phyloP scores from a whole-genome alignment of 2,113 vertebrate species.

The Isurus oxyrinchus region DNA sequence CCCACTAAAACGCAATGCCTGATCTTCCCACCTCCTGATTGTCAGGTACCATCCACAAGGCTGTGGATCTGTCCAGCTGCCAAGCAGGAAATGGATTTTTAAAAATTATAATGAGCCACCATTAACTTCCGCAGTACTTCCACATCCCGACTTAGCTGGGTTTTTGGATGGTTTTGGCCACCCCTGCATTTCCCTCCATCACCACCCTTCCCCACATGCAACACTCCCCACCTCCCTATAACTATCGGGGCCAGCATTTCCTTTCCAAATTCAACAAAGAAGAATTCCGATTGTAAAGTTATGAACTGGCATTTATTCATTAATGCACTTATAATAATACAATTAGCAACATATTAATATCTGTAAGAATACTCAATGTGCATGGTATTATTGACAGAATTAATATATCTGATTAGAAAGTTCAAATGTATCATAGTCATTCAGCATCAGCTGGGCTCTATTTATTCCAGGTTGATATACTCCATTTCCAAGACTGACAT shows the following conservation, averaged over 20 bases:
- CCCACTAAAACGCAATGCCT: no score
- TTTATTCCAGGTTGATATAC: not conserved
- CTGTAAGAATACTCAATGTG: not conserved
- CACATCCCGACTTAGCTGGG: not conserved
- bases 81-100: not conserved
- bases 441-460: not conserved
- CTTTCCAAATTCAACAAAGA: not conserved
- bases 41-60: no score
- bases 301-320: not conserved
- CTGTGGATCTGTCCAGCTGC: not conserved
- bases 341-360: not conserved
- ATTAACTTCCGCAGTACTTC: not conserved
- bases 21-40: not conserved
- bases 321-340: not conserved
- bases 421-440: not conserved
- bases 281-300: not conserved
- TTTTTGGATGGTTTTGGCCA: not conserved
- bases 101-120: not conserved
- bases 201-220: no score
- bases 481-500: not conserved
- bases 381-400: not conserved
- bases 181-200: no score
- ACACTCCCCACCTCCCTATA: no score
- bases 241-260: not conserved
- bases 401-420: not conserved